Percentiles rank a stretch among this genome's conserved stretches.
phyloP scores from a whole-genome alignment of 2,888 invertebrate genomes.

The Prostheceraeus crozeri region DNA sequence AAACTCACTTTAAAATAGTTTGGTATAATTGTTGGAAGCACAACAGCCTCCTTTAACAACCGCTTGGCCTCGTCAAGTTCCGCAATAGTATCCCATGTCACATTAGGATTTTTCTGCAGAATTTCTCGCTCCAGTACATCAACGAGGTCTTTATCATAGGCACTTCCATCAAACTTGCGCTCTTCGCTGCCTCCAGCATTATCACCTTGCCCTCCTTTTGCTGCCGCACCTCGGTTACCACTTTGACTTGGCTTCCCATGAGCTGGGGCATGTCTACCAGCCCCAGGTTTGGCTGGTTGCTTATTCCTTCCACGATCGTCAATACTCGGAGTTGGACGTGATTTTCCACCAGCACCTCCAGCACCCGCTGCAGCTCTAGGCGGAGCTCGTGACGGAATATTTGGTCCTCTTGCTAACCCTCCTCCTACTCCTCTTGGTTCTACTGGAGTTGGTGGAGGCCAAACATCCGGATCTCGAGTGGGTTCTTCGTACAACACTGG shows the following conservation, averaged over 20 bases:
- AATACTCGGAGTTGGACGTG: constrained; percentile 38
- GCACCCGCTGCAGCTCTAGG: constrained; percentile 25
- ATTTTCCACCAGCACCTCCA: constrained; percentile 42
- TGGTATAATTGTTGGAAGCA: constrained; percentile 92
- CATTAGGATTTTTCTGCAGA: constrained; percentile 89
- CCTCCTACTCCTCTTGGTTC: background rate
- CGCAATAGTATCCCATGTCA: constrained; percentile 68
- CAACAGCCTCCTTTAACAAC: constrained; percentile 88
- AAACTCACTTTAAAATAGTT: constrained; percentile 96
- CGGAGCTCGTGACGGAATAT: no score
- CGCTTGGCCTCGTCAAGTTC: constrained; percentile 60
- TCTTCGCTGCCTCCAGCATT: constrained; percentile 45
- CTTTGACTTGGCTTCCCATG: constrained; percentile 35
- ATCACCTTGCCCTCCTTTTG: background rate
- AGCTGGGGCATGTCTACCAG: constrained; percentile 11
- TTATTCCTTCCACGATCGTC: constrained; percentile 38
- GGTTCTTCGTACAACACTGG: constrained; percentile 48
- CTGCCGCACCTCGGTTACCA: background rate
- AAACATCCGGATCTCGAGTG: constrained; percentile 71
- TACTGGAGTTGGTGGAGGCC: constrained; percentile 57
- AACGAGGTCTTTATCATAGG: constrained; percentile 79
- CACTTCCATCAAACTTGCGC: constrained; percentile 75
- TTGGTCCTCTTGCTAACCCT: background rate
- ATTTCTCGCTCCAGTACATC: constrained; percentile 90
- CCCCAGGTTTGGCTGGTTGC: constrained; percentile 39